Percentiles rank a stretch among this genome's conserved stretches.
These are phyloP conservation scores for Laticauda colubrina DNA, from an alignment of 2,113 vertebrate genomes.

Conservation along the genomic window DNA sequence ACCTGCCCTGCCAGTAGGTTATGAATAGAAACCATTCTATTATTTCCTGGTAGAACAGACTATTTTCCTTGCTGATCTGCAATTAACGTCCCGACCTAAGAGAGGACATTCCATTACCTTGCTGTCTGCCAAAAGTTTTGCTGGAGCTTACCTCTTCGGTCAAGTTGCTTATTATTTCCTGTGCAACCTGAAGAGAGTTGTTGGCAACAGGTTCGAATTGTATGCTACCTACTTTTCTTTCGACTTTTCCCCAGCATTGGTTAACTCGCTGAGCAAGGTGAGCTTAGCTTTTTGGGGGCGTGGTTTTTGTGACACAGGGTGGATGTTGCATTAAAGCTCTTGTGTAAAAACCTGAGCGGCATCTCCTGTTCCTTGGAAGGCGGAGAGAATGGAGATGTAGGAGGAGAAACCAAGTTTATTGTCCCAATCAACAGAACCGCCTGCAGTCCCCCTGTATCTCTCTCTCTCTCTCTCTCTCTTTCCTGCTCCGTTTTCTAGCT, in stretches of 20 bases:
- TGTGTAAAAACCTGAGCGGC: not conserved
- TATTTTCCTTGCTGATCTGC: not conserved
- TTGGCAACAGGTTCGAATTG: not conserved
- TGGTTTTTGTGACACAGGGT: not conserved
- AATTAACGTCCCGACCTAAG: not conserved
- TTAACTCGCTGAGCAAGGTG: not conserved
- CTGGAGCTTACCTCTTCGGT: not conserved
- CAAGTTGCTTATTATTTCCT: slow-evolving; percentile 1
- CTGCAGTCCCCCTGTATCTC: not conserved
- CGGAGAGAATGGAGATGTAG: slow-evolving; percentile 41
- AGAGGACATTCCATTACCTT: not conserved
- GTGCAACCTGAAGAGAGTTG: not conserved
- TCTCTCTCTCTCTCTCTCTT: not conserved
- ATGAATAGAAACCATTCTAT: not conserved
- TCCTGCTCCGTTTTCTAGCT: not conserved
- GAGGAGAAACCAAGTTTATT: slow-evolving; percentile 20
- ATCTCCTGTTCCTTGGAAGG: slow-evolving; percentile 18
- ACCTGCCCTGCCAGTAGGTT: not conserved
- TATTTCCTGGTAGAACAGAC: not conserved
- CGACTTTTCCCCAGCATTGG: not conserved
- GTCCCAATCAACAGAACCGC: slow-evolving; percentile 35
- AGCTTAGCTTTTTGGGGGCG: not conserved
- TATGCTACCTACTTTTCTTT: rapidly evolving
- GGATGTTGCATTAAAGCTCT: not conserved
- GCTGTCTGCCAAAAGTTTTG: not conserved